Percentiles rank a stretch among this genome's conserved stretches.
Conservation (phyloP, 2,888 invertebrate genomes). For the Apotomis capreana region DNA sequence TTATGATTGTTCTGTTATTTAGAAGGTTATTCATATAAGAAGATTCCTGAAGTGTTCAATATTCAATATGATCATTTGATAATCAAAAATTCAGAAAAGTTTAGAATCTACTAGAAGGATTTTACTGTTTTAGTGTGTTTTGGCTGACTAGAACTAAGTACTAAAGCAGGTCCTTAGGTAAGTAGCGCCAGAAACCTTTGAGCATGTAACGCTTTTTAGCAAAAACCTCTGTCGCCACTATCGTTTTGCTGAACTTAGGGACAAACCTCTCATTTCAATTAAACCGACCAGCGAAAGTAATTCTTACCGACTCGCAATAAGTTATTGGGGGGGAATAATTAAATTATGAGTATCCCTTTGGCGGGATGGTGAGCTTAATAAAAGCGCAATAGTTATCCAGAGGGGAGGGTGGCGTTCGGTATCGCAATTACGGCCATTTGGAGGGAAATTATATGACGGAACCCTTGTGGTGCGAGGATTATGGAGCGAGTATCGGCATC, state of each 20-base stretch:
- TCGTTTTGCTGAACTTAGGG: background rate
- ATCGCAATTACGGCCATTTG: constrained; percentile 64
- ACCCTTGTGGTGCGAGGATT: constrained; percentile 37
- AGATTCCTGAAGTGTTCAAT: no score
- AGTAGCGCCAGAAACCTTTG: background rate
- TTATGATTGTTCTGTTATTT: no score
- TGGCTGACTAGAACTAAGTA: no score
- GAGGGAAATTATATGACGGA: constrained; percentile 46
- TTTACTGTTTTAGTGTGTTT: no score
- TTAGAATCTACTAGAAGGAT: no score
- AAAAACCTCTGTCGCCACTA: background rate
- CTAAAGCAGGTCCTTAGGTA: background rate
- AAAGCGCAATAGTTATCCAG: constrained; percentile 80
- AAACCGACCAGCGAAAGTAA: constrained; percentile 53
- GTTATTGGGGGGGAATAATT: constrained; percentile 73
- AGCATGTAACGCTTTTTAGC: background rate
- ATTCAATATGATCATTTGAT: no score
- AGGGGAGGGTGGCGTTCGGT: constrained; percentile 64
- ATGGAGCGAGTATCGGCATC: constrained; percentile 27
- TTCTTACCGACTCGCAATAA: constrained; percentile 63
- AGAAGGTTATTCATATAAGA: no score
- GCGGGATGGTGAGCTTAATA: constrained; percentile 76
- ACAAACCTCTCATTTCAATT: constrained; percentile 53
- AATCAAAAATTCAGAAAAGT: no score
- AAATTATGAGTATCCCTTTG: constrained; percentile 79